A percentile compares a stretch with the other conserved stretches of the same genome.
Evolutionary conservation across 2,888 invertebrate species (phyloP).

Genomic region (Ormyrus thymus): DNA sequence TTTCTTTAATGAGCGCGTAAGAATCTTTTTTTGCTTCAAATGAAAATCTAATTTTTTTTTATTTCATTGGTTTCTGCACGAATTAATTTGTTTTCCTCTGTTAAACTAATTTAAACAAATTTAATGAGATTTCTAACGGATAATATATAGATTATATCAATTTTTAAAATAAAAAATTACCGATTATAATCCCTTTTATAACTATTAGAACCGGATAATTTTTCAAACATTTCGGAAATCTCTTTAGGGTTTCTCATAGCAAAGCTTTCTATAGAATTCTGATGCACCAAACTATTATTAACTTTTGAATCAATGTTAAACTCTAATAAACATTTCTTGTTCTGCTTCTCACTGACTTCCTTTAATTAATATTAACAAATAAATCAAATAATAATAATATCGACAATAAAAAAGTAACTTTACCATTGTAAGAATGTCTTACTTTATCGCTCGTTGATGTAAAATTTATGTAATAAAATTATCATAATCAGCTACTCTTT

Average conservation of each 20-base stretch:
- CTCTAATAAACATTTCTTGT: slow-evolving; percentile 79
- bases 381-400: neutral
- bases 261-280: slow-evolving; percentile 97
- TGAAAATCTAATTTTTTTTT: slow-evolving; percentile 19
- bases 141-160: neutral
- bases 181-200: slow-evolving; percentile 93
- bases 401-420: neutral
- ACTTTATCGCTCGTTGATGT: slow-evolving; percentile 10
- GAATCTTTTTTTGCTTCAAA: neutral
- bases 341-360: slow-evolving; percentile 86
- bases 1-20: slow-evolving; percentile 10
- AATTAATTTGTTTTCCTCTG: neutral
- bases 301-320: slow-evolving; percentile 56
- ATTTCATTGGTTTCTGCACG: neutral
- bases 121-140: neutral
- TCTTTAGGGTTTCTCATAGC: slow-evolving; percentile 99
- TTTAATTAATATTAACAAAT: slow-evolving; percentile 26
- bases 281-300: slow-evolving; percentile 97
- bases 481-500: slow-evolving; percentile 28
- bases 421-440: neutral
- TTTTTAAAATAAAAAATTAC: slow-evolving; percentile 60
- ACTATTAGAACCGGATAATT: slow-evolving; percentile 95
- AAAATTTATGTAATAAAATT: slow-evolving; percentile 13
- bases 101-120: slow-evolving; percentile 19
- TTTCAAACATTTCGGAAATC: slow-evolving; percentile 94